Conservation (phyloP, 2,797 vertebrate genomes). For the Hydrophis major region DNA sequence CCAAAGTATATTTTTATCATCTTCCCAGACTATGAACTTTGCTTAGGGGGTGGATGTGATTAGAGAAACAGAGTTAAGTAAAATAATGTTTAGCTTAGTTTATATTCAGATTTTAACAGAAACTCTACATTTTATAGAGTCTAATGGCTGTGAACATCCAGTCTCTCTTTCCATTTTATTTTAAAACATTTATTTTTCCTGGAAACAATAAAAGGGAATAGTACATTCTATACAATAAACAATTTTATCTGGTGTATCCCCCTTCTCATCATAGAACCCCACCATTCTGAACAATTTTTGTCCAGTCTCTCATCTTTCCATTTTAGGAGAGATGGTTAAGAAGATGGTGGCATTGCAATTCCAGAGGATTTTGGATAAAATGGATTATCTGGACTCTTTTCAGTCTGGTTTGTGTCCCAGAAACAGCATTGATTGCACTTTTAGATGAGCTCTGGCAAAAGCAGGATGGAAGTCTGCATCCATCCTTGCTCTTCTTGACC, state of each 20-base stretch:
- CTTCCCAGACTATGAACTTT: not conserved
- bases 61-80: not conserved
- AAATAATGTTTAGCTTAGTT: not conserved
- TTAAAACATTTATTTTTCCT: not conserved
- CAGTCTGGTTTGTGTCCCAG: not conserved
- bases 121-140: not conserved
- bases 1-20: conserved; percentile 1
- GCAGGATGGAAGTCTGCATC: not conserved
- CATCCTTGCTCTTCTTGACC: not conserved
- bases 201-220: not conserved
- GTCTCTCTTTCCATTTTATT: not conserved
- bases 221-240: not conserved
- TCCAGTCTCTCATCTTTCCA: not conserved
- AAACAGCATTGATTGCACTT: not conserved
- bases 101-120: not conserved
- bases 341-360: not conserved
- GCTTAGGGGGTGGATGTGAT: not conserved
- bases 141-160: not conserved
- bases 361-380: not conserved
- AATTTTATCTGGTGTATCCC: not conserved
- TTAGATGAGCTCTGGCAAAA: not conserved
- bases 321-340: not conserved
- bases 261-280: not conserved
- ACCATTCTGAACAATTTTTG: not conserved
- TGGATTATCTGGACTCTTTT: not conserved